Conservation (phyloP, 2,888 invertebrate species). For the Allolobophora icterica region DNA sequence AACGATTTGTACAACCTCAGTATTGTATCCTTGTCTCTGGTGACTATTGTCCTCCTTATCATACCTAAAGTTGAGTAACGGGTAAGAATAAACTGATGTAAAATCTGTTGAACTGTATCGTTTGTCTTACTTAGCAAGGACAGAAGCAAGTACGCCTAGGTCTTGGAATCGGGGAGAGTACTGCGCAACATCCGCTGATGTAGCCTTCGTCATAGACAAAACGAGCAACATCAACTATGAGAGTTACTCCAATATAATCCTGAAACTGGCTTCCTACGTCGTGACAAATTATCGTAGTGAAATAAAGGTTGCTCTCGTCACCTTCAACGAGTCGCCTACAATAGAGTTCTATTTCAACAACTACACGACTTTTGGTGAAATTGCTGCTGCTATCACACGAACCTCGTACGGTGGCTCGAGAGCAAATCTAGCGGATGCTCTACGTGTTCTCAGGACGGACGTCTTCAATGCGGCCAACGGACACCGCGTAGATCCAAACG, state of each 20-base stretch:
- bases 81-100: too few species aligned
- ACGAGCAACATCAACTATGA: constrained; percentile 37
- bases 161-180: background rate
- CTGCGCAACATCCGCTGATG: constrained; percentile 35
- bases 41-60: too few species aligned
- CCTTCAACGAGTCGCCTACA: constrained; percentile 30
- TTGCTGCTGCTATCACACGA: constrained; percentile 19
- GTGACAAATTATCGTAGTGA: background rate
- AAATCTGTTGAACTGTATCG: too few species aligned
- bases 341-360: constrained; percentile 37
- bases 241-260: constrained; percentile 28
- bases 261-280: constrained; percentile 27
- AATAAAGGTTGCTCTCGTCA: constrained; percentile 22
- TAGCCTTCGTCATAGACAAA: constrained; percentile 37
- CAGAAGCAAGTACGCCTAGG: too few species aligned
- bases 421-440: constrained; percentile 35
- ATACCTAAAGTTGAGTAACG: too few species aligned
- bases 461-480: constrained; percentile 32
- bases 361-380: constrained; percentile 6
- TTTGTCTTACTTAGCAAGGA: too few species aligned
- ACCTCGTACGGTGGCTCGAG: constrained; percentile 34
- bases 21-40: too few species aligned
- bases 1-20: too few species aligned
- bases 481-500: constrained; percentile 19
- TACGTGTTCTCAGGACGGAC: constrained; percentile 24